phyloP scores from a whole-genome alignment of 2,113 vertebrate species.

The Siphamia tubifer region DNA sequence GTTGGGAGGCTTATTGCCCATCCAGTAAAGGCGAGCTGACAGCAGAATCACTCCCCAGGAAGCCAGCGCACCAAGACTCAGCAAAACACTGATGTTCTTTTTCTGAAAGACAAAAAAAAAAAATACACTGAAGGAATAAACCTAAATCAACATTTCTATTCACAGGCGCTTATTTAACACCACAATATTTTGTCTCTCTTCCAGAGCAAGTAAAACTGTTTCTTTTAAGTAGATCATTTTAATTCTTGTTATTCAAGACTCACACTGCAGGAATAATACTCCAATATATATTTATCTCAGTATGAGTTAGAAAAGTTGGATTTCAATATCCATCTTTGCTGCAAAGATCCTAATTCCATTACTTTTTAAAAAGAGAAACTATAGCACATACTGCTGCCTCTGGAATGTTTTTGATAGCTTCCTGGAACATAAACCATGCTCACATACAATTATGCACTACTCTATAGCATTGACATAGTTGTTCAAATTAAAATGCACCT shows the following conservation, averaged over 20 bases:
- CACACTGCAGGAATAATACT: neutral
- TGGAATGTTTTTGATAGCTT: slow-evolving; percentile 47
- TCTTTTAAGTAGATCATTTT: neutral
- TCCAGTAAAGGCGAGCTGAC: slow-evolving; percentile 95
- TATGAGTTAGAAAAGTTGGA: neutral
- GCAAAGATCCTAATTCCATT: neutral
- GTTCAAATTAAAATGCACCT: slow-evolving; percentile 20
- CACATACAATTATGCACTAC: slow-evolving; percentile 9
- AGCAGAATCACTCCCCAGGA: slow-evolving; percentile 89
- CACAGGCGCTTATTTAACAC: neutral
- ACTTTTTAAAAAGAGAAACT: neutral
- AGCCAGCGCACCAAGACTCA: slow-evolving; percentile 85
- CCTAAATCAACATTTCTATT: slow-evolving; percentile 24
- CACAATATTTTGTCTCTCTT: neutral
- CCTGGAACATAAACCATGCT: slow-evolving; percentile 29
- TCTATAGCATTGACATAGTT: slow-evolving; percentile 1
- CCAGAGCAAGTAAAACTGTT: slow-evolving; percentile 15
- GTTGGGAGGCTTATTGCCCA: slow-evolving; percentile 97
- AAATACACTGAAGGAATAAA: slow-evolving; percentile 1
- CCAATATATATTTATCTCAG: neutral
- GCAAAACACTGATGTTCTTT: slow-evolving; percentile 84
- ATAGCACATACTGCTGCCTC: slow-evolving; percentile 19
- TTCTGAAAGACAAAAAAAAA: slow-evolving; percentile 78
- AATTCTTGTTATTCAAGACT: neutral
- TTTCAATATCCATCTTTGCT: neutral